These are phyloP conservation scores for Brachyopa scutellaris DNA, from an alignment of 2,888 invertebrate species.

Conservation along the genomic window DNA sequence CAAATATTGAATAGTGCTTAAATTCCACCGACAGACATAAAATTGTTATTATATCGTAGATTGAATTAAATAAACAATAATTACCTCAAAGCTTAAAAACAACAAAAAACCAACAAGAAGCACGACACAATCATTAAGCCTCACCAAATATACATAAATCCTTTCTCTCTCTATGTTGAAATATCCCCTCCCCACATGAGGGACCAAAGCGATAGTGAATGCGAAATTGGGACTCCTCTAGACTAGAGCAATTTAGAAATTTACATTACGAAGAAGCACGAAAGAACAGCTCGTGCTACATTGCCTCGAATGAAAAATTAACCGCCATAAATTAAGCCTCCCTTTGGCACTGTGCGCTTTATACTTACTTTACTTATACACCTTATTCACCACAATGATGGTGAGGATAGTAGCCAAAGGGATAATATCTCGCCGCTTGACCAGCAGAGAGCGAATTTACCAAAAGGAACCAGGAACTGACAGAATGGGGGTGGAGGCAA, in stretches of 20 bases:
- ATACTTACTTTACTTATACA: too few species aligned
- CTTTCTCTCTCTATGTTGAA: slow-evolving; percentile 32
- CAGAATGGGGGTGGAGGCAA: slow-evolving; percentile 12
- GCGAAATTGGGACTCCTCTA: not conserved
- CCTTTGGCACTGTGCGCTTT: slow-evolving; percentile 23
- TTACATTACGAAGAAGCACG: slow-evolving; percentile 43
- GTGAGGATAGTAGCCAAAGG: slow-evolving; percentile 61
- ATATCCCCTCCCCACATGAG: not conserved
- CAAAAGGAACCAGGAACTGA: too few species aligned
- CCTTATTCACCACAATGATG: slow-evolving; percentile 66
- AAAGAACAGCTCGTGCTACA: slow-evolving; percentile 1
- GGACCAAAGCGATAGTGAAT: not conserved
- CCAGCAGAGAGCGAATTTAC: not conserved
- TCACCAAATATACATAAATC: slow-evolving; percentile 56
- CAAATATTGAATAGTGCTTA: slow-evolving; percentile 15
- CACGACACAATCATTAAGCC: slow-evolving; percentile 55
- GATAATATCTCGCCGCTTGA: slow-evolving; percentile 53
- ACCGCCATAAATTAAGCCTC: slow-evolving; percentile 61
- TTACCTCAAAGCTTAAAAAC: slow-evolving; percentile 18
- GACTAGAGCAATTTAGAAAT: slow-evolving; percentile 58
- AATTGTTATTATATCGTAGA: too few species aligned
- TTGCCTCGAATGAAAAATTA: slow-evolving; percentile 63
- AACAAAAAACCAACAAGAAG: slow-evolving; percentile 21
- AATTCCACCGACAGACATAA: slow-evolving; percentile 38
- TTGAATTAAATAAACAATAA: too few species aligned